Evolutionary conservation across 2,113 vertebrate genomes (phyloP), one percentile per base, ranked within the genome.

Genomic region (Corydoras maculifer): DNA sequence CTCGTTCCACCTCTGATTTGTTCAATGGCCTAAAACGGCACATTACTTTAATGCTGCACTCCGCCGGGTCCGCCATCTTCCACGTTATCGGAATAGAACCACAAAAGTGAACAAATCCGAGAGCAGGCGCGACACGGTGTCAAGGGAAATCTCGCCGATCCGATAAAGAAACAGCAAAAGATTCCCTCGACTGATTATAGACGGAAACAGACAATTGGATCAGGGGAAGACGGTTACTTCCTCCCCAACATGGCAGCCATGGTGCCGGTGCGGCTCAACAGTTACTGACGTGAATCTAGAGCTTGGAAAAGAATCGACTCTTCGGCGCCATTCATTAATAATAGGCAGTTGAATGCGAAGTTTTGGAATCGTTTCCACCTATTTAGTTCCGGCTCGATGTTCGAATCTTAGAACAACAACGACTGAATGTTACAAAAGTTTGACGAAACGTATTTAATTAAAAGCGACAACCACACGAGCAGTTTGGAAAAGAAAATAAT

Each of bases 11-110:
- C 81, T 98, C 95, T 0, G 94, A 81, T 50, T 88, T 89, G 86
- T 97, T 98, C 14, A 97, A 89, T 9, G 95, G 95, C 86, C 95
- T 90, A 87, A 97, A 97, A 70, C 94, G 93, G 78, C 95, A 97
- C 88, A 97, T 94, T 87, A 98, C 95, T 91, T 96, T 97, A 84
- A 98, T 96, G 76, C 88, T 92, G 87, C 89, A 91, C 83, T 94
- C 91, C 48, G 94, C 92, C 78, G 93, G 88, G 88, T 98, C 94
- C 88, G 92, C 92, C 95, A 97, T 93, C 86, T 96, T 88, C 77
- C 69, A 11, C 65, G 12, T 8, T 67, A n/a, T 55, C 65, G n/a
- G 51, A 67, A 58, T n/a, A 31, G 65, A 57, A 50, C 3, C 48
- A 29, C n/a, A 13, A 18, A 5, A 12, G 25, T 3, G 30, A 43